Percentiles rank a stretch among this genome's conserved stretches.
These are phyloP conservation scores for Amphipoea oculea DNA, from an alignment of 2,888 invertebrate species.

Conservation along the genomic window DNA sequence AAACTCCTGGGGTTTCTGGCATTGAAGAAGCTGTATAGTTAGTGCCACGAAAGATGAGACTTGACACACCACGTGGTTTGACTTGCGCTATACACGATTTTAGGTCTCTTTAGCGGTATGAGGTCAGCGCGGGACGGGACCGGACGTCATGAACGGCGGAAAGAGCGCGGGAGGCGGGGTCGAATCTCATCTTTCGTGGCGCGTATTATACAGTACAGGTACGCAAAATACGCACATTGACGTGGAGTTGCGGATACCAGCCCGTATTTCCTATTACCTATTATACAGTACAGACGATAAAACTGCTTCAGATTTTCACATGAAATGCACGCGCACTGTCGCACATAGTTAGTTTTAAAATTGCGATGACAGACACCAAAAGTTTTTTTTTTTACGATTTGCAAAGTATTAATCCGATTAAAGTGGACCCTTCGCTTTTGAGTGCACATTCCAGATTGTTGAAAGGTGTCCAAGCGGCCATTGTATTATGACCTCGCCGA, in stretches of 20 bases:
- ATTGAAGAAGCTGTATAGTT: neutral
- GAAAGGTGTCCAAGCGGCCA: conserved; percentile 31
- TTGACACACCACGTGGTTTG: too few relatives aligned
- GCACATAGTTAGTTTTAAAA: neutral
- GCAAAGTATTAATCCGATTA: neutral
- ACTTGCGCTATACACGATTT: too few relatives aligned
- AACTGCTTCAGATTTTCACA: neutral
- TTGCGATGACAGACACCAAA: neutral
- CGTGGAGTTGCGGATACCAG: too few relatives aligned
- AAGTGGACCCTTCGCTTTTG: conserved; percentile 1
- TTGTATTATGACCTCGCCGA: conserved; percentile 11
- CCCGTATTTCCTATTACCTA: too few relatives aligned
- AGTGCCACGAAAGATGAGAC: too few relatives aligned
- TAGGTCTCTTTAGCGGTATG: too few relatives aligned
- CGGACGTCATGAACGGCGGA: too few relatives aligned
- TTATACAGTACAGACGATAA: neutral
- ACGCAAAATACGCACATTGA: too few relatives aligned
- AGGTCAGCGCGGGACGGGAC: too few relatives aligned
- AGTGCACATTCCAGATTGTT: conserved; percentile 14
- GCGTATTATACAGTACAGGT: too few relatives aligned
- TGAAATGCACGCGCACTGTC: neutral
- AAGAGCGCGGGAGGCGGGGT: too few relatives aligned
- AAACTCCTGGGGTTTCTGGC: neutral
- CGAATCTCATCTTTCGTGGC: too few relatives aligned
- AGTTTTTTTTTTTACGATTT: neutral